Base-by-base conservation (phyloP, 2,113 vertebrate genomes). In the Pluvianellus socialis region DNA sequence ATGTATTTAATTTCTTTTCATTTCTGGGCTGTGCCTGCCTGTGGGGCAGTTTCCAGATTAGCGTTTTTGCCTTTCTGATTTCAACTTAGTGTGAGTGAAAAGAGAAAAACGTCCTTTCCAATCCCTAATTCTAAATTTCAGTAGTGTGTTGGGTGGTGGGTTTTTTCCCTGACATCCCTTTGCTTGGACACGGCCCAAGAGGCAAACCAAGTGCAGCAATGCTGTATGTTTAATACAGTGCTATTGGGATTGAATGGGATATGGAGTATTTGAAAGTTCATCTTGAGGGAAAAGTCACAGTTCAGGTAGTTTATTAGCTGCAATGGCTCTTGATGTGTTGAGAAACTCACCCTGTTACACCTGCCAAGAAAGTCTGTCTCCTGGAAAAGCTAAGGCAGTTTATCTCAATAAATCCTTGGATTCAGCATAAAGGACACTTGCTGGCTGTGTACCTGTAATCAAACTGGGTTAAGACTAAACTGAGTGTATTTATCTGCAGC, bases 361-460 rank as follows among this genome's bases (percentile, higher is more conserved):
- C 65, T 93, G 81, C 67, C 77, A 79, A 49, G 74, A 86, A 56
- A 68, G 49, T n/a, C 59, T 44, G 84, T 72, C 90, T 96, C 67
- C 70, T 92, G 35, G 40, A 91, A 90, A 82, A 95, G 53, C 56
- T 38, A 53, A 91, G 38, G 73, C 40, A 70, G 53, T 83, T 95
- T 90, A 56, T 84, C 91, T 93, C 90, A 58, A 56, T 72, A 70
- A 95, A 77, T 86, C 52, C 44, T 83, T 96, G 84, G 81, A 88
- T 49, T 17, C 12, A 45, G 27, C 71, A 38, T 52, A 89, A 97
- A 91, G 44, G 47, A 68, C 26, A 6, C 45, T 92, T 82, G 73
- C 66, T 95, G 91, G 65, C 63, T 67, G 42, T 44, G 38, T 87
- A 95, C 85, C 65, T 92, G 66, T 18, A 70, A 77, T 92, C 77